These are phyloP conservation scores for Polietes domitor DNA, from an alignment of 2,888 invertebrate genomes.

Conservation along the genomic window DNA sequence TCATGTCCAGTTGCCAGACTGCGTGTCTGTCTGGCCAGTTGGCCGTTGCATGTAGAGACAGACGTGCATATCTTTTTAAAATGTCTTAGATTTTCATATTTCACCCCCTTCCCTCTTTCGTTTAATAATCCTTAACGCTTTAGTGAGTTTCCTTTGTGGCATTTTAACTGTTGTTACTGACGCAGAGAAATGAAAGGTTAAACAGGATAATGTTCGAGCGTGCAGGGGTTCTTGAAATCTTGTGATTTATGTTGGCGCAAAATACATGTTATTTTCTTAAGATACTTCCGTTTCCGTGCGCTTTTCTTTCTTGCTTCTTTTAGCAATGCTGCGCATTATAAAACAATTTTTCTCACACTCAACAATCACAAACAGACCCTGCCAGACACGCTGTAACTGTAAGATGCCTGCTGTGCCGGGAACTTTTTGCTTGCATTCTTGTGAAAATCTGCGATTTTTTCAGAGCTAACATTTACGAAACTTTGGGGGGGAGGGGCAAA, in stretches of 20 bases:
- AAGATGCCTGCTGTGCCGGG: not conserved
- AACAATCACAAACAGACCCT: not conserved
- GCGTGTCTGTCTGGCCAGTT: conserved; percentile 3
- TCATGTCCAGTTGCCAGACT: not conserved
- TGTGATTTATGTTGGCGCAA: conserved; percentile 54
- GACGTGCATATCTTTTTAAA: not conserved
- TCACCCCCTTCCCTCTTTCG: not conserved
- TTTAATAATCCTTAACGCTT: conserved; percentile 2
- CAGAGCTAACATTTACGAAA: too few species aligned
- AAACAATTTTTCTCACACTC: not conserved
- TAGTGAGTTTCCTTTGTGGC: not conserved
- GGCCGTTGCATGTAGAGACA: not conserved
- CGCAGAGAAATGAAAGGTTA: not conserved
- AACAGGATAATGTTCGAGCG: not conserved
- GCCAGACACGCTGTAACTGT: not conserved
- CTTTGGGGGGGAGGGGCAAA: too few species aligned
- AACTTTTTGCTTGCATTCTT: not conserved
- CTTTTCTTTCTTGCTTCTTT: not conserved
- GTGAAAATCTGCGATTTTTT: too few species aligned
- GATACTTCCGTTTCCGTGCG: conserved; percentile 56
- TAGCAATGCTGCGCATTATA: not conserved
- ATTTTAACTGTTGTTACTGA: not conserved
- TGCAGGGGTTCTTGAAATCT: conserved; percentile 2
- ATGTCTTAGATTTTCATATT: not conserved
- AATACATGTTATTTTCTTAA: conserved; percentile 55